phyloP scores from a whole-genome alignment of 2,113 vertebrate genomes.

The Takifugu flavidus region DNA sequence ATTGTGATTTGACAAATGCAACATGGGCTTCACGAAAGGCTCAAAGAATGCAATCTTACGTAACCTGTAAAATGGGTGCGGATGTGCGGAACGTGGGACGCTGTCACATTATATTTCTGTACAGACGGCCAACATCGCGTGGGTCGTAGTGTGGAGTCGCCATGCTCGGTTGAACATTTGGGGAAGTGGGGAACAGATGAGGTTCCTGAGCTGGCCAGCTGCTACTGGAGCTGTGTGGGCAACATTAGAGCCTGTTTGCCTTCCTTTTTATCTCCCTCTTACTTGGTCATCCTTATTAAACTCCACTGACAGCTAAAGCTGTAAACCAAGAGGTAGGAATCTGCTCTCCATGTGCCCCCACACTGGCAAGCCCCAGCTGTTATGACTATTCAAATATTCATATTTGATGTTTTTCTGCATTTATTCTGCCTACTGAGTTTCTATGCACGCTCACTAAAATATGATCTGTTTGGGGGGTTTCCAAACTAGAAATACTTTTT shows the following conservation, averaged over 20 bases:
- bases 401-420: too few relatives aligned
- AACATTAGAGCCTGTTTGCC: constrained; percentile 24
- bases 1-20: too few relatives aligned
- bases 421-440: too few relatives aligned
- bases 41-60: constrained; percentile 4
- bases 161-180: constrained; percentile 37
- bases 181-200: constrained; percentile 47
- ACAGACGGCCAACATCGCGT: not conserved
- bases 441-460: too few relatives aligned
- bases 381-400: not conserved
- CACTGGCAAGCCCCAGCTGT: not conserved
- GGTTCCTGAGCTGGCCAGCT: constrained; percentile 59
- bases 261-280: constrained; percentile 38
- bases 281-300: constrained; percentile 50
- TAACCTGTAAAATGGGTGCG: not conserved
- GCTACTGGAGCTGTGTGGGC: constrained; percentile 52
- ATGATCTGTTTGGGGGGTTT: too few relatives aligned
- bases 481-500: too few relatives aligned
- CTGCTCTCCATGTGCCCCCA: constrained; percentile 1
- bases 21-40: too few relatives aligned
- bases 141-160: constrained; percentile 28
- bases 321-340: constrained; percentile 11
- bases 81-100: not conserved
- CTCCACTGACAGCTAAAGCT: constrained; percentile 20
- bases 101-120: not conserved